phyloP scores from a whole-genome alignment of 2,113 vertebrate species.

The Narcine bancroftii region DNA sequence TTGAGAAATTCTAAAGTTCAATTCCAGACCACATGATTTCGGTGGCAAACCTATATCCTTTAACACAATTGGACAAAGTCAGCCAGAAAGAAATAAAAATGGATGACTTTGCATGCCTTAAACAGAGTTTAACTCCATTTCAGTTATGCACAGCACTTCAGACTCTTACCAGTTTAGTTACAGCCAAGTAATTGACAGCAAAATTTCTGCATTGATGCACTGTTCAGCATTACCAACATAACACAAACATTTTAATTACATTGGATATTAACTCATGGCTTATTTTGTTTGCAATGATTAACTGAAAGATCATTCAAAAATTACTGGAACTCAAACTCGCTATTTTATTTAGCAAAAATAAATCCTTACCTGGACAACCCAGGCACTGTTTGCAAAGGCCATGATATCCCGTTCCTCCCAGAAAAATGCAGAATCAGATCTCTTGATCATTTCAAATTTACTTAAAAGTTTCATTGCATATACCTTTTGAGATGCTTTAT shows the following conservation, averaged over 20 bases:
- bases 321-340: not conserved
- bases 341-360: too few relatives aligned
- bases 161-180: not conserved
- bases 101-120: not conserved
- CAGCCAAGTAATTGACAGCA: not conserved
- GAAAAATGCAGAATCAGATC: conserved; percentile 97
- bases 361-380: conserved; percentile 87
- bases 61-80: not conserved
- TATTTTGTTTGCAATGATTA: not conserved
- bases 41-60: not conserved
- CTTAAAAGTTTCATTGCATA: conserved; percentile 98
- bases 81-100: not conserved
- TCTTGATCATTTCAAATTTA: conserved; percentile 99
- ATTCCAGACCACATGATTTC: not conserved
- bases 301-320: not conserved
- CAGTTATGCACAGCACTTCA: not conserved
- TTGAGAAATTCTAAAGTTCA: not conserved
- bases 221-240: not conserved
- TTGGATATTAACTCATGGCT: not conserved
- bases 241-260: not conserved
- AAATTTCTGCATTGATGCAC: not conserved
- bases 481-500: conserved; percentile 90
- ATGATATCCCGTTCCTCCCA: conserved; percentile 99
- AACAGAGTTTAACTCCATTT: not conserved
- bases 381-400: conserved; percentile 93